These are phyloP conservation scores for Caranx melampygus DNA, from an alignment of 2,113 vertebrate species.

Conservation along the genomic window DNA sequence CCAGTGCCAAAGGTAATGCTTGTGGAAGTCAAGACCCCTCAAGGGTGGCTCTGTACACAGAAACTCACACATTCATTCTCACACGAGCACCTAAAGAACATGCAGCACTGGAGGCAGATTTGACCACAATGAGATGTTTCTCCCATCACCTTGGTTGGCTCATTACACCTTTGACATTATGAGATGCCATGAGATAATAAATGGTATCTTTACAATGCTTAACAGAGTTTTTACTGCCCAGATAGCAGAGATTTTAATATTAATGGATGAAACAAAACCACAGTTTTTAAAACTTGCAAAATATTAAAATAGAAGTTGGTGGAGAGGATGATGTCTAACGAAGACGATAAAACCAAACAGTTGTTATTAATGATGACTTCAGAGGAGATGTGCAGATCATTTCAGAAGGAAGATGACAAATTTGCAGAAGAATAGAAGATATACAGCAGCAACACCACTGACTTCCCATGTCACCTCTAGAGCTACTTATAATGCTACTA, in stretches of 20 bases:
- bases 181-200: conserved; percentile 33
- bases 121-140: neutral
- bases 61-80: neutral
- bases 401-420: too few species aligned
- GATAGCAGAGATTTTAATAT: neutral
- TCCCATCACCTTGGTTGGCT: conserved; percentile 66
- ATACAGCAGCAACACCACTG: too few species aligned
- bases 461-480: too few species aligned
- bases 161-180: conserved; percentile 65
- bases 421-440: too few species aligned
- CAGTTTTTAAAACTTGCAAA: neutral
- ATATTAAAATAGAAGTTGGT: neutral
- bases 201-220: neutral
- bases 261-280: neutral
- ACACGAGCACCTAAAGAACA: neutral
- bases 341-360: neutral
- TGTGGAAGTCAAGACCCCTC: conserved; percentile 19
- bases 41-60: neutral
- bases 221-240: neutral
- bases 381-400: too few species aligned
- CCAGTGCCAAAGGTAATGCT: conserved; percentile 41
- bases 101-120: neutral
- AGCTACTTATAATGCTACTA: too few species aligned
- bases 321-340: neutral
- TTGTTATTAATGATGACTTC: too few species aligned